Base-by-base conservation (phyloP, 2,797 vertebrate species). In the Podarcis siculus region DNA sequence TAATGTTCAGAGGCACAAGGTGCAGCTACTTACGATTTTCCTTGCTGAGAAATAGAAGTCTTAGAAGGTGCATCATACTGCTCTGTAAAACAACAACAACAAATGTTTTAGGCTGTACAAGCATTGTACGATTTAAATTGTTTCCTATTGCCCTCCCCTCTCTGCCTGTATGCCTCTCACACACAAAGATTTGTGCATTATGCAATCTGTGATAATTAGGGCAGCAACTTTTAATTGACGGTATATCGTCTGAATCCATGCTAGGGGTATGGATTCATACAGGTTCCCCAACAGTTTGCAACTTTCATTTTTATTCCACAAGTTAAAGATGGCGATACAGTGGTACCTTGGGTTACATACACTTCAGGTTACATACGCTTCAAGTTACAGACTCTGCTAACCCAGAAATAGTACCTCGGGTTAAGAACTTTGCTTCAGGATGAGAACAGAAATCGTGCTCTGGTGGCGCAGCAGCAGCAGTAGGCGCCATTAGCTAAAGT, bases 11-110 rank as follows among this genome's bases (percentile, higher is more conserved):
- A 15, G 49, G 49, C 49, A 55, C 49, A 55, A 15, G 49, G 49
- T 55, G 45, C 85, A 89, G 85, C 92, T 94, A 98, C 98, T 98
- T 97, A 99, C 98, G 91, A 97, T 72, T 94, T 95, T 91, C 93
- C 95, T 93, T 96, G 95, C 77, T 96, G 97, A 93, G 94, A 96
- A 94, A 83, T 90, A 79, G 95, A 90, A 85, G 90, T 93, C 95
- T 96, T 95, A 88, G 95, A 94, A 93, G 97, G 91, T n/a, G 93
- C 80, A 5, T 96, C 96, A 95, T 93, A 92, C 30, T 96, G 96
- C 94, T 97, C 98, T 98, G 93, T 75, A 90, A 95, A 88, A 35
- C 90, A 27, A 88, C 77, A 88, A 93, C 86, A 88, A 23, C 15
- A 79, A 76, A 45, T 25, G 3, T 88, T 83, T 78, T 37, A 39